phyloP scores from a whole-genome alignment of 2,113 vertebrate species.

The Chloropsis cyanopogon region DNA sequence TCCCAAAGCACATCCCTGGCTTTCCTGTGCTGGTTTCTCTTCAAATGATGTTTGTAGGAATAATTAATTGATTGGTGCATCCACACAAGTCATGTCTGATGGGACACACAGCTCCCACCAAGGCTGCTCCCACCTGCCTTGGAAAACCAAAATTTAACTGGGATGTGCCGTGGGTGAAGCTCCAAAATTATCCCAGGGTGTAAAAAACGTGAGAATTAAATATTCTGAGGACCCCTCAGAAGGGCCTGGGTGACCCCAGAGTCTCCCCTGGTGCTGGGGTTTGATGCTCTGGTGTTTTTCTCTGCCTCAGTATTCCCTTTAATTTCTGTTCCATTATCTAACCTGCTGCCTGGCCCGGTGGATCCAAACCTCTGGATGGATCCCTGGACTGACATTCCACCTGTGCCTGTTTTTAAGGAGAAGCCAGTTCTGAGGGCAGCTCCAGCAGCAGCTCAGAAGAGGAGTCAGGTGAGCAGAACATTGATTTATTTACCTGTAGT shows the following conservation, averaged over 20 bases:
- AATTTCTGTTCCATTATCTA: background rate
- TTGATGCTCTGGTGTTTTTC: background rate
- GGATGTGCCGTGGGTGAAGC: background rate
- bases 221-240: background rate
- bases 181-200: background rate
- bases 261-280: background rate
- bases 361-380: background rate
- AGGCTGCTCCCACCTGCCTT: background rate
- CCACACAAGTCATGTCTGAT: rapidly evolving
- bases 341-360: background rate
- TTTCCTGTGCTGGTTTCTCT: background rate
- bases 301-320: background rate
- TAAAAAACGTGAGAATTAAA: background rate
- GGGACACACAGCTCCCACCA: background rate
- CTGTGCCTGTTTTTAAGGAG: slow-evolving; percentile 11
- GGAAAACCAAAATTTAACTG: background rate
- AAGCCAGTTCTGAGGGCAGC: background rate
- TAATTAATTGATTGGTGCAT: background rate
- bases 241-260: background rate
- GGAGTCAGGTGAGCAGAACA: background rate
- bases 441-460: slow-evolving; percentile 1
- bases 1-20: background rate
- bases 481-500: rapidly evolving
- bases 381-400: background rate
- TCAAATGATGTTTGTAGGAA: rapidly evolving